phyloP scores from a whole-genome alignment of 2,797 vertebrate genomes.

The Chelidonichthys spinosus region DNA sequence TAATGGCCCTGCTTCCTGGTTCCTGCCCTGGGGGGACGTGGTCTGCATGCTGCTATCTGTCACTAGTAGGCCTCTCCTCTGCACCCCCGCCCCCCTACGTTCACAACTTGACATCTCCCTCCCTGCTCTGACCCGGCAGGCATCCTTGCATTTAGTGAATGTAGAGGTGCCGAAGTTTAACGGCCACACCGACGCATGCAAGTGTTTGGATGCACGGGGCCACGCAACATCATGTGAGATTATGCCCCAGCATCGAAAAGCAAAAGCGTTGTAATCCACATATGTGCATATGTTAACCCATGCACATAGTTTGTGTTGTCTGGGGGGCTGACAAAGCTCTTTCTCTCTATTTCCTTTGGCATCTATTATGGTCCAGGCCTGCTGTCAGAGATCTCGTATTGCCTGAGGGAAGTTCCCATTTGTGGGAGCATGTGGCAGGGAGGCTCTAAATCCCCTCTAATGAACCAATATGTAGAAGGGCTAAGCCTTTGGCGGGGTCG shows the following conservation, averaged over 20 bases:
- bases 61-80: slow-evolving; percentile 52
- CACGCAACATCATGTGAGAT: slow-evolving; percentile 20
- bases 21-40: slow-evolving; percentile 67
- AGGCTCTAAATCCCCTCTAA: slow-evolving; percentile 84
- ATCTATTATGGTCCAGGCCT: slow-evolving; percentile 79
- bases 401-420: slow-evolving; percentile 83
- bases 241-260: slow-evolving; percentile 34
- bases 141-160: slow-evolving; percentile 34
- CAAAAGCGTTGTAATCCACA: slow-evolving; percentile 48
- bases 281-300: slow-evolving; percentile 52
- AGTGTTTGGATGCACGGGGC: slow-evolving; percentile 11
- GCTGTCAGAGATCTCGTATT: slow-evolving; percentile 83
- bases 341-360: slow-evolving; percentile 78
- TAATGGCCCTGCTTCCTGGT: slow-evolving; percentile 72
- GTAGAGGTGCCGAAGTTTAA: slow-evolving; percentile 32
- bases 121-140: slow-evolving; percentile 36
- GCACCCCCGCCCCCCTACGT: slow-evolving; percentile 21
- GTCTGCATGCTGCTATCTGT: slow-evolving; percentile 74
- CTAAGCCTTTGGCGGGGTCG: slow-evolving; percentile 78
- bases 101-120: slow-evolving; percentile 53
- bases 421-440: slow-evolving; percentile 83
- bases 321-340: slow-evolving; percentile 78
- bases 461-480: slow-evolving; percentile 83
- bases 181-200: slow-evolving; percentile 20
- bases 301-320: slow-evolving; percentile 61